Base-by-base conservation (phyloP, 2,797 vertebrate species). In the Telmatherina bonti region DNA sequence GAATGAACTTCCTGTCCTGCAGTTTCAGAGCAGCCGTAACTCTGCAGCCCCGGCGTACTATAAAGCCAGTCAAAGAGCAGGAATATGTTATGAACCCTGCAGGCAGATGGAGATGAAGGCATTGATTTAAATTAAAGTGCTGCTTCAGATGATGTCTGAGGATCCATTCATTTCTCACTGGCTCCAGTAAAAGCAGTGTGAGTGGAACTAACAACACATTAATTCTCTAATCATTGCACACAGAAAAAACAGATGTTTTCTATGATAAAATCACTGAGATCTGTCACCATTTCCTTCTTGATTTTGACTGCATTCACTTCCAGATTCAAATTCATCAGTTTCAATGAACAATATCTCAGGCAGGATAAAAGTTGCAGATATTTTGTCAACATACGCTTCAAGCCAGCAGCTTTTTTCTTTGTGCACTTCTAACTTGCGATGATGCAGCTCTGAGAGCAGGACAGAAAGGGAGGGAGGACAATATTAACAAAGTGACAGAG, bases 61-160 rank as follows among this genome's bases (percentile, higher is more conserved):
- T 81, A 67, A 76, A 82, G 67, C 74, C 64, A 31, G 72, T 5
- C 45, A 58, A 60, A 74, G 45, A 41, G 72, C 1, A 52, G 68
- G 64, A 72, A 65, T 12, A 24, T 26, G 52, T 45, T 15, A 33
- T n/a, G 52, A 57, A 66, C 64, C 67, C 72, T 63, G 58, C 73
- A 69, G 53, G 30, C 59, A 60, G 22, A 60, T 53, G 61, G 43
- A 76, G 63, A 85, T 57, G 76, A 83, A 64, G 63, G 33, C 72
- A 84, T 76, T 81, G 85, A 88, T 86, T 67, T 79, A 36, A 70
- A 53, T 86, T 72, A 82, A 60, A 71, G 66, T 78, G 75, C 52
- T 8, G 30, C 51, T 72, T 35, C 57, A 71, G 47, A 80, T 63
- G 58, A 66, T 62, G 65, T 33, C 64, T 47, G 62, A 66, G 59